phyloP scores from a whole-genome alignment of 1,140 invertebrate species.

The Phymorhynchus buccinoides region DNA sequence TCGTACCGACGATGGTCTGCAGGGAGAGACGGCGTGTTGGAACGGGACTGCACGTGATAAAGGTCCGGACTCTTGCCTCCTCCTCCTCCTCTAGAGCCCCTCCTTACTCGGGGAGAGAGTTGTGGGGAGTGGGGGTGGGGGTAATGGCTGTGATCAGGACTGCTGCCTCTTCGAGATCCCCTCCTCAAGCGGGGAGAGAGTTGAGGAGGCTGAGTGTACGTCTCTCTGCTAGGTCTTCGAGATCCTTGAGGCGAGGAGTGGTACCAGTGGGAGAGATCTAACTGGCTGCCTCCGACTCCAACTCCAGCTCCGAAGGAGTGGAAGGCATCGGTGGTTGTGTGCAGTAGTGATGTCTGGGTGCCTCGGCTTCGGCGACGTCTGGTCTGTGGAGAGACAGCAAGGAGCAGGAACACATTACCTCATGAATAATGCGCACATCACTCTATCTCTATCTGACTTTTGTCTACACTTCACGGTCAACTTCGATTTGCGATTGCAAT shows the following conservation, averaged over 20 bases:
- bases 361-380: conserved; percentile 43
- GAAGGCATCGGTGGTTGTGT: too few relatives aligned
- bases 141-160: too few relatives aligned
- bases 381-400: conserved; percentile 36
- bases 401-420: not conserved
- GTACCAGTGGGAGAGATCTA: conserved; percentile 19
- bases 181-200: not conserved
- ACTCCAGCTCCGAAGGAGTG: too few relatives aligned
- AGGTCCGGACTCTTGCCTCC: too few relatives aligned
- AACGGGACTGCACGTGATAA: conserved; percentile 33
- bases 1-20: conserved; percentile 44
- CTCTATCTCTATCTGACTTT: too few relatives aligned
- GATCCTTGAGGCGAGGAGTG: conserved; percentile 10
- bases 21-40: conserved; percentile 30
- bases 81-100: not conserved
- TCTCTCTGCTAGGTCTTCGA: not conserved
- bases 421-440: too few relatives aligned
- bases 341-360: too few relatives aligned
- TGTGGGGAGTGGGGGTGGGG: not conserved
- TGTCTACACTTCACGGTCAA: too few relatives aligned
- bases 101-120: not conserved
- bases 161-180: not conserved
- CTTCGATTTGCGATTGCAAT: too few relatives aligned
- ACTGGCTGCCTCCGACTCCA: not conserved
- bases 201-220: too few relatives aligned